Evolutionary conservation across 2,888 invertebrate genomes (phyloP).

Genomic region (Mactromeris polynyma): DNA sequence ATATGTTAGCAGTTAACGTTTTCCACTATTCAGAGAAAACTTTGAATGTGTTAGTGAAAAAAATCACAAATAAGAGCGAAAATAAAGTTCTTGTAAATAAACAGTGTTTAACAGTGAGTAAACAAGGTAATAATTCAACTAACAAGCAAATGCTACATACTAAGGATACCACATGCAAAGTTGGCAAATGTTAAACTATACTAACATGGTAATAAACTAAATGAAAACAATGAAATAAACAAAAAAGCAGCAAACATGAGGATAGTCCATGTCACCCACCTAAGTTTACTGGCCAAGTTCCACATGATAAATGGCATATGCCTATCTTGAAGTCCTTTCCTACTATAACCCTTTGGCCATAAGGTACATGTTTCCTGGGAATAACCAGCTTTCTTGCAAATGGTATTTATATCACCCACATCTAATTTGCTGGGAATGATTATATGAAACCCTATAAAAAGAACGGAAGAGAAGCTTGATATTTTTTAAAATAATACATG

Average conservation of each 20-base stretch:
- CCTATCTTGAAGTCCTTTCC: slow-evolving; percentile 51
- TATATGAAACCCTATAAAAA: slow-evolving; percentile 58
- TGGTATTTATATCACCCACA: slow-evolving; percentile 51
- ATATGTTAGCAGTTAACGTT: too few relatives aligned
- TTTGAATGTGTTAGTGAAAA: too few relatives aligned
- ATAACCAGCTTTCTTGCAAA: slow-evolving; percentile 53
- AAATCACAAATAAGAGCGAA: too few relatives aligned
- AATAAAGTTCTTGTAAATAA: too few relatives aligned
- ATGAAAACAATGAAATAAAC: background rate
- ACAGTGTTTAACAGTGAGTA: too few relatives aligned
- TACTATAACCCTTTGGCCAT: slow-evolving; percentile 53
- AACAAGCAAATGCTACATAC: too few relatives aligned
- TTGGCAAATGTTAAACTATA: too few relatives aligned
- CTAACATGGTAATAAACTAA: too few relatives aligned
- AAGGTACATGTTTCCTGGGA: slow-evolving; percentile 39
- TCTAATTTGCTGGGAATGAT: slow-evolving; percentile 63
- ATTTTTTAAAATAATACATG: too few relatives aligned
- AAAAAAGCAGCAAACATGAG: background rate
- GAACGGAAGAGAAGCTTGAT: slow-evolving; percentile 27
- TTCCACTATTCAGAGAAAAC: too few relatives aligned
- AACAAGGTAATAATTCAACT: too few relatives aligned
- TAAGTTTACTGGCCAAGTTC: slow-evolving; percentile 57
- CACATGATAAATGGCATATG: slow-evolving; percentile 63
- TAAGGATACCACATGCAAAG: too few relatives aligned
- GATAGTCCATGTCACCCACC: slow-evolving; percentile 41